Evolutionary conservation across 2,888 invertebrate species (phyloP).

Genomic region (Chrysopilus asiliformis): DNA sequence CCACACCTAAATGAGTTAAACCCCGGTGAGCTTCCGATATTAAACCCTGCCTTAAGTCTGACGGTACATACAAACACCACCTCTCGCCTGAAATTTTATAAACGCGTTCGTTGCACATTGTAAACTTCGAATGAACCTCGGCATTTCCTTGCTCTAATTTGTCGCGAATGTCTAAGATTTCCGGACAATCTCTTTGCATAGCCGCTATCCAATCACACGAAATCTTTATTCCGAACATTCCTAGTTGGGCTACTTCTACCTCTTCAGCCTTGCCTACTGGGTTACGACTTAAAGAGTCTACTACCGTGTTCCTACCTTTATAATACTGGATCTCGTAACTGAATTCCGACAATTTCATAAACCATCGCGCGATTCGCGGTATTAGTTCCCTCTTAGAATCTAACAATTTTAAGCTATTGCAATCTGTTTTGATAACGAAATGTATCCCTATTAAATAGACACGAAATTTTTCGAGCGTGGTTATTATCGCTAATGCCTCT

Average conservation of each 20-base stretch:
- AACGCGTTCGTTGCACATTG: neutral
- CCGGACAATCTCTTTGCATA: slow-evolving; percentile 1
- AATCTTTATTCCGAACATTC: neutral
- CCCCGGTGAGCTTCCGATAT: slow-evolving; percentile 1
- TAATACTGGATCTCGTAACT: slow-evolving; percentile 5
- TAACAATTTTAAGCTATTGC: slow-evolving; percentile 2
- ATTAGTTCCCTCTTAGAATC: slow-evolving; percentile 1
- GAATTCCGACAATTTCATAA: slow-evolving; percentile 1
- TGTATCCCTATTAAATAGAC: slow-evolving; percentile 2
- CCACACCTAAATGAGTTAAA: slow-evolving; percentile 2
- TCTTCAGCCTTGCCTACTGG: neutral
- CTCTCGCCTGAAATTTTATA: neutral
- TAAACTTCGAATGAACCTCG: slow-evolving; percentile 1
- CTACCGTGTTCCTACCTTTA: slow-evolving; percentile 2
- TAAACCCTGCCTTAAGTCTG: neutral
- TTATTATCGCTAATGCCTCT: slow-evolving; percentile 8
- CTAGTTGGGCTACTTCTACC: neutral
- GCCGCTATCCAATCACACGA: slow-evolving; percentile 3
- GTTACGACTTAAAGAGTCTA: slow-evolving; percentile 7
- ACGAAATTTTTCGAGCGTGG: neutral
- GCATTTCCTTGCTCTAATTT: neutral
- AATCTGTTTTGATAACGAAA: neutral
- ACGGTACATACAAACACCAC: slow-evolving; percentile 2
- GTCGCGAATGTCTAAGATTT: neutral
- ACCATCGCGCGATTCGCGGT: slow-evolving; percentile 1